Evolutionary conservation across 2,888 invertebrate genomes (phyloP).

Genomic region (Bhutanitis thaidina): DNA sequence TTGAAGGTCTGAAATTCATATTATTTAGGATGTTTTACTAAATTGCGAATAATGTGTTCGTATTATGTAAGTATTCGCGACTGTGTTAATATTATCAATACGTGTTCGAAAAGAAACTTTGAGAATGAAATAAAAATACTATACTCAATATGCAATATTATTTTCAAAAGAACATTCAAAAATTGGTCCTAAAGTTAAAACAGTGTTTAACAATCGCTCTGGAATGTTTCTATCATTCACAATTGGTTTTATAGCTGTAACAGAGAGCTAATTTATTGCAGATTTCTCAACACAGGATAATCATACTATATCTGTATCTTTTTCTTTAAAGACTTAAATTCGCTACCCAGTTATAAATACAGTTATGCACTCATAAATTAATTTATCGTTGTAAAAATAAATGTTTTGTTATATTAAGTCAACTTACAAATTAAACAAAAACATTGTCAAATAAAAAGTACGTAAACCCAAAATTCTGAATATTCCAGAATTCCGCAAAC

Average conservation of each 20-base stretch:
- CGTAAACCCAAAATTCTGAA: slow-evolving; percentile 60
- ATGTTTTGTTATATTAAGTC: slow-evolving; percentile 4
- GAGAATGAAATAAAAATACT: slow-evolving; percentile 40
- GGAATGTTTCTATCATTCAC: slow-evolving; percentile 73
- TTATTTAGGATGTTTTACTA: too few relatives aligned
- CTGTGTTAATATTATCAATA: too few relatives aligned
- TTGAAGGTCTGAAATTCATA: too few relatives aligned
- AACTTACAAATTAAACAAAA: slow-evolving; percentile 19
- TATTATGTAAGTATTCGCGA: too few relatives aligned
- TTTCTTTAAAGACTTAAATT: slow-evolving; percentile 25
- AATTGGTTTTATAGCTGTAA: slow-evolving; percentile 54
- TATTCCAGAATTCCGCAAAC: slow-evolving; percentile 69
- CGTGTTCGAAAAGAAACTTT: too few relatives aligned
- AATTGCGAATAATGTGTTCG: too few relatives aligned
- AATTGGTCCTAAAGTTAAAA: slow-evolving; percentile 80
- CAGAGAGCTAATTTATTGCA: slow-evolving; percentile 56
- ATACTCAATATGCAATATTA: slow-evolving; percentile 76
- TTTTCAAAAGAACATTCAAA: slow-evolving; percentile 79
- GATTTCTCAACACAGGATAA: slow-evolving; percentile 25
- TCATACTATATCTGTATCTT: slow-evolving; percentile 22
- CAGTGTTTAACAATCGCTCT: slow-evolving; percentile 78
- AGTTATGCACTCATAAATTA: slow-evolving; percentile 19
- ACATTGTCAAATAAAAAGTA: slow-evolving; percentile 34
- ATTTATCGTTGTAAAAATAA: slow-evolving; percentile 15
- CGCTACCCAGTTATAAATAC: slow-evolving; percentile 26